Conservation (phyloP, 2,113 vertebrate genomes). For the Heteronetta atricapilla region DNA sequence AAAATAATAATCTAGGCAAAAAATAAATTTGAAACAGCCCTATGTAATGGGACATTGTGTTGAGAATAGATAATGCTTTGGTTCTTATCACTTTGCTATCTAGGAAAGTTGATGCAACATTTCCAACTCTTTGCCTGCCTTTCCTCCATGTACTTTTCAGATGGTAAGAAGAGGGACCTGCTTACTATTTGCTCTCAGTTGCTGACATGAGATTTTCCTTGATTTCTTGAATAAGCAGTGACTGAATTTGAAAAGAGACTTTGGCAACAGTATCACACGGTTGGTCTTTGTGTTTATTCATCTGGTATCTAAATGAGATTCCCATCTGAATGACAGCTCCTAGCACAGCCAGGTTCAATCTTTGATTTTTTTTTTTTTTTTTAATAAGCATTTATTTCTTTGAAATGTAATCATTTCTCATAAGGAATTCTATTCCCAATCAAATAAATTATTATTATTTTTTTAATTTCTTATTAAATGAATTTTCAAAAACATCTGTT, state of each 20-base stretch:
- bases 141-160: neutral
- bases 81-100: neutral
- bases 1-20: neutral
- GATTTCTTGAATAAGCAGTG: neutral
- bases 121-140: neutral
- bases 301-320: neutral
- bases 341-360: neutral
- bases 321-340: neutral
- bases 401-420: neutral
- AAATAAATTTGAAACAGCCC: neutral
- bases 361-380: neutral
- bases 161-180: neutral
- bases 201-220: neutral
- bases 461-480: neutral
- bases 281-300: neutral
- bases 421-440: neutral
- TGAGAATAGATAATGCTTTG: neutral
- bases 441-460: neutral
- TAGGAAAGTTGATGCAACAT: neutral
- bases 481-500: neutral
- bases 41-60: neutral
- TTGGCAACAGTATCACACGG: neutral
- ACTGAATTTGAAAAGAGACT: slow-evolving; percentile 35
- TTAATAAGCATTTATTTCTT: neutral
- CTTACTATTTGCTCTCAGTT: neutral